Evolutionary conservation across 2,113 vertebrate genomes (phyloP).

Genomic region (Passer montanus): DNA sequence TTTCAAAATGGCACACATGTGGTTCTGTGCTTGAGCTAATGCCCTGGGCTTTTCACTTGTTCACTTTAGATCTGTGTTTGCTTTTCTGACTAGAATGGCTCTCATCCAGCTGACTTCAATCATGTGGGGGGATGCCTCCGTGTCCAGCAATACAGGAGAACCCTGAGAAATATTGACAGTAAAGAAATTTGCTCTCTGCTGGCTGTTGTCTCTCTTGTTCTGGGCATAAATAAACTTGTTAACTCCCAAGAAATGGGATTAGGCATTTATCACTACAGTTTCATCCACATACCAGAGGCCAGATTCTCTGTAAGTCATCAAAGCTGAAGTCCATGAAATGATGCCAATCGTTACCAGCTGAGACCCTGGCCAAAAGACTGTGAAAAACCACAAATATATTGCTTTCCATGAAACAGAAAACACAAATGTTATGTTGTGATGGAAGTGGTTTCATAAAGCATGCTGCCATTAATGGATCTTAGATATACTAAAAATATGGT

Average conservation of each 20-base stretch:
- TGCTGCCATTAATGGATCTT: not conserved
- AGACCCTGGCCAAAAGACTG: not conserved
- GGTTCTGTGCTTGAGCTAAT: not conserved
- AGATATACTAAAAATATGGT: not conserved
- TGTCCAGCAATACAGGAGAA: not conserved
- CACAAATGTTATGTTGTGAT: not conserved
- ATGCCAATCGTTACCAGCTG: not conserved
- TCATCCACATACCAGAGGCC: not conserved
- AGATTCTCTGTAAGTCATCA: conserved; percentile 35
- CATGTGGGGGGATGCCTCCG: not conserved
- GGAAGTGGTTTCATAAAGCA: conserved; percentile 3
- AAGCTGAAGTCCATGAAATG: conserved; percentile 7
- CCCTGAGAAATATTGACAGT: not conserved
- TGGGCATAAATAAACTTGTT: conserved; percentile 18
- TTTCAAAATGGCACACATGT: conserved; percentile 5
- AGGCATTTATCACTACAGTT: conserved; percentile 1
- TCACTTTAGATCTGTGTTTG: not conserved
- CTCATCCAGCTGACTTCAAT: not conserved
- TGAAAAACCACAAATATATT: conserved; percentile 10
- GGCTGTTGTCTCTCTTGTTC: not conserved
- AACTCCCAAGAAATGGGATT: conserved; percentile 3
- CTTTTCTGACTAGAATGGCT: not conserved
- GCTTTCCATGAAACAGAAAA: conserved; percentile 17
- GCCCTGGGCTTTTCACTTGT: conserved; percentile 13
- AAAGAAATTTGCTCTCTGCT: conserved; percentile 7